phyloP scores from a whole-genome alignment of 2,888 invertebrate genomes.

The Drosophila quinaria region DNA sequence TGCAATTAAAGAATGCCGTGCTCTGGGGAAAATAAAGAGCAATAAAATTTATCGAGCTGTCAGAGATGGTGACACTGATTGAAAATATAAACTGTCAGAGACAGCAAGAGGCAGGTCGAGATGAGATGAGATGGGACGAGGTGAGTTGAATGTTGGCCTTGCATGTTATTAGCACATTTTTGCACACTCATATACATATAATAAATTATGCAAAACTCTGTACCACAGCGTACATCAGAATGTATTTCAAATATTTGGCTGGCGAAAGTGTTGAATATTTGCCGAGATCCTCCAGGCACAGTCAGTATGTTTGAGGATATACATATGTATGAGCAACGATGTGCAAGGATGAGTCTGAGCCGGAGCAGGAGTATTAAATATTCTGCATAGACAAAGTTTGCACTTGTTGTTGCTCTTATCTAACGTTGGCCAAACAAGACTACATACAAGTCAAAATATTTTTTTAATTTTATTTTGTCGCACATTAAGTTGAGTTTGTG shows the following conservation, averaged over 20 bases:
- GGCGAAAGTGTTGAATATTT: constrained; percentile 73
- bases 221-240: constrained; percentile 22
- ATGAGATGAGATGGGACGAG: not conserved
- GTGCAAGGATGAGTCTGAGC: constrained; percentile 9
- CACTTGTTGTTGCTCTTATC: constrained; percentile 20
- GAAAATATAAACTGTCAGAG: constrained; percentile 68
- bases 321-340: constrained; percentile 1
- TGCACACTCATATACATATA: constrained; percentile 26
- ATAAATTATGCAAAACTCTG: constrained; percentile 72
- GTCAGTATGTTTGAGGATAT: not conserved
- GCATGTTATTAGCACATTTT: constrained; percentile 70
- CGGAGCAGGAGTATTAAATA: constrained; percentile 17
- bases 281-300: constrained; percentile 24
- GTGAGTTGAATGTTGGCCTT: constrained; percentile 17
- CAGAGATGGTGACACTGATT: constrained; percentile 72
- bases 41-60: constrained; percentile 65
- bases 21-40: constrained; percentile 28
- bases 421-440: constrained; percentile 15
- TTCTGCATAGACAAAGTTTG: constrained; percentile 37
- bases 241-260: constrained; percentile 72
- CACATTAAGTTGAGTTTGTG: constrained; percentile 47
- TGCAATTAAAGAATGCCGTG: constrained; percentile 32
- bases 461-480: constrained; percentile 28
- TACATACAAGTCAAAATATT: constrained; percentile 27
- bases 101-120: constrained; percentile 15